Percentiles rank a stretch among this genome's conserved stretches.
These are phyloP conservation scores for Haliclona indistincta DNA, from an alignment of 37 sponge, comb jelly and placozoan genomes.

Conservation along the genomic window DNA sequence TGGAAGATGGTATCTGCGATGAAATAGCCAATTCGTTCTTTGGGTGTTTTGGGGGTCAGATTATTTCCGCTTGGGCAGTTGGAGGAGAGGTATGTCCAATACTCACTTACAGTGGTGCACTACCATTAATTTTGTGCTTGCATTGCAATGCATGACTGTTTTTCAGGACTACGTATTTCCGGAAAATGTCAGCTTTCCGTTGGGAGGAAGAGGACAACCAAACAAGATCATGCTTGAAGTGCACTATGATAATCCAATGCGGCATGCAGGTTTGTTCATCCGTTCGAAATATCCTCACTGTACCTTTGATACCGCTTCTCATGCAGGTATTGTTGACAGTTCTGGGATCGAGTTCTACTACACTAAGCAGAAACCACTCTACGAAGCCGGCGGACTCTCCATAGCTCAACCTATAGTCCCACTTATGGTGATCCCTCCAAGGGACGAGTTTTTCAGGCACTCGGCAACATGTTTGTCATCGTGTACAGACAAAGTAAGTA, in stretches of 20 bases:
- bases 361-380: not conserved
- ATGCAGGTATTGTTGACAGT: not conserved
- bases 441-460: not conserved
- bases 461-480: not conserved
- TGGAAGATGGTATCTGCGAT: slow-evolving; percentile 9
- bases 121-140: not conserved
- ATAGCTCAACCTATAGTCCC: not conserved
- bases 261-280: slow-evolving; percentile 27
- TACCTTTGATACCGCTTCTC: no score
- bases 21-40: not conserved
- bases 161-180: slow-evolving; percentile 67
- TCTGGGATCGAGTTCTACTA: not conserved
- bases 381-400: not conserved
- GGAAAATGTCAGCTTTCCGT: slow-evolving; percentile 48
- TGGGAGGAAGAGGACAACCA: slow-evolving; percentile 52
- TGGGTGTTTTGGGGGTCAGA: not conserved
- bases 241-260: slow-evolving; percentile 70
- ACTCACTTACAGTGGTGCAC: not conserved
- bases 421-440: not conserved
- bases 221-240: slow-evolving; percentile 47
- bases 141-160: no score
- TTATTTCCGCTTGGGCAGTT: slow-evolving; percentile 46
- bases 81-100: slow-evolving; percentile 14
- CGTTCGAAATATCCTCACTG: no score
- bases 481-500: not conserved